Evolutionary conservation across 2,888 invertebrate genomes (phyloP).

Genomic region (Nomada fucata): DNA sequence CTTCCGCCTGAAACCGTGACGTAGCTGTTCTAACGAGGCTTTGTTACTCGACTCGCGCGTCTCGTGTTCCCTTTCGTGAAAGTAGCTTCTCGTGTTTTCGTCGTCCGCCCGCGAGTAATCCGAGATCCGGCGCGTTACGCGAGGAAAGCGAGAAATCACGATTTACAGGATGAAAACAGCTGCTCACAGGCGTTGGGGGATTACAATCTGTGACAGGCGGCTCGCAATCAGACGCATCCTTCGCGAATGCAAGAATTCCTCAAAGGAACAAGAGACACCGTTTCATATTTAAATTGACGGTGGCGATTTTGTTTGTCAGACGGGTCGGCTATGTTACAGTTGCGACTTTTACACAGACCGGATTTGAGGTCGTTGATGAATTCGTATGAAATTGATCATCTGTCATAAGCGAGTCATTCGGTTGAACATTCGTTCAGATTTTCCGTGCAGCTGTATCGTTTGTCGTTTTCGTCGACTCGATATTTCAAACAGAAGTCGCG

Average conservation of each 20-base stretch:
- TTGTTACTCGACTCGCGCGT: slow-evolving; percentile 62
- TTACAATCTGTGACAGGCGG: slow-evolving; percentile 45
- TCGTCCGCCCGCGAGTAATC: slow-evolving; percentile 53
- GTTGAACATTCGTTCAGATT: too few relatives aligned
- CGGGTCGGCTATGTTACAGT: too few relatives aligned
- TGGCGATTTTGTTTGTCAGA: too few relatives aligned
- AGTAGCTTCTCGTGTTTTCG: slow-evolving; percentile 66
- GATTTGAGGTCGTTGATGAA: too few relatives aligned
- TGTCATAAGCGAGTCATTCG: too few relatives aligned
- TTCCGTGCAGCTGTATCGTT: too few relatives aligned
- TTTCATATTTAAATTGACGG: too few relatives aligned
- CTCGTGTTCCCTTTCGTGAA: slow-evolving; percentile 61
- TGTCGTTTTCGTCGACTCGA: too few relatives aligned
- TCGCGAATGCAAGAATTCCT: neutral
- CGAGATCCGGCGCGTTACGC: slow-evolving; percentile 45
- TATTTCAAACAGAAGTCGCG: neutral
- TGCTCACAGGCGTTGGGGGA: slow-evolving; percentile 26
- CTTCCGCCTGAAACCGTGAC: slow-evolving; percentile 47
- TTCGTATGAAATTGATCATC: too few relatives aligned
- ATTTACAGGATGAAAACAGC: slow-evolving; percentile 44
- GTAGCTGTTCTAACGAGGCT: slow-evolving; percentile 57
- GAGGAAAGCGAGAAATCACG: slow-evolving; percentile 58
- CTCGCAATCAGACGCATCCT: slow-evolving; percentile 1
- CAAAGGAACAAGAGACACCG: too few relatives aligned
- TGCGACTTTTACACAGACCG: too few relatives aligned